Evolutionary conservation across 2,888 invertebrate genomes (phyloP), one percentile per base, ranked within the genome.

Genomic region (Sceliomorpha sp.): DNA sequence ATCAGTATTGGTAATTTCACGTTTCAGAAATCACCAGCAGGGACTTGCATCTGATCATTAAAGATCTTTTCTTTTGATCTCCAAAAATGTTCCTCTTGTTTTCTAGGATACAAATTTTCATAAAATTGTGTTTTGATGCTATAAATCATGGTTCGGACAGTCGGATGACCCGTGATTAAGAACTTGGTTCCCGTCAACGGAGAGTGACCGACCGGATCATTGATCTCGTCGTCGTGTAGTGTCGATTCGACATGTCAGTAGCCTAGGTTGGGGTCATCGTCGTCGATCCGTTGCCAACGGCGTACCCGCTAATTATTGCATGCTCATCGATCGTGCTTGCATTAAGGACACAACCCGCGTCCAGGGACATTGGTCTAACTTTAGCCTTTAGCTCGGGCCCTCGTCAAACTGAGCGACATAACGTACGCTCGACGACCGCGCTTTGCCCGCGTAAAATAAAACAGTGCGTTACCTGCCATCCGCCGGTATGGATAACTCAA

Each of bases 351-450:
- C 73, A 56, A 67, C 60, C 58, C 63, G 72, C 79, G 79, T 84
- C 82, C 86, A 86, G 86, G 86, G 86, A 82, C 85, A 82, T 81
- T 72, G 68, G 71, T 79, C 86, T 87, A 87, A 86, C 81, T 86
- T 86, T 87, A 87, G 86, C 82, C 77, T 81, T 80, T 80, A 83
- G 82, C 82, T 76, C 63, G 56, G 58, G 50, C 66, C 68, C 79
- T 77, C 74, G 77, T 78, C 78, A 75, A 76, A 72, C 67, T 72
- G 70, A 74, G 75, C 75, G 75, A 74, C 74, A 76, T 78, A 75
- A 76, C 79, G 76, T 70, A 66, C 69, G 73, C 70, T 15, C 62
- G 58, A 59, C 64, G 69, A 73, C 68, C 62, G 71, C 66, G 70
- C 70, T 74, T 83, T 77, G 79, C 73, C 74, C 72, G 79, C 78